Conservation (phyloP, 2,797 vertebrate genomes). For the Cetoscarus ocellatus region DNA sequence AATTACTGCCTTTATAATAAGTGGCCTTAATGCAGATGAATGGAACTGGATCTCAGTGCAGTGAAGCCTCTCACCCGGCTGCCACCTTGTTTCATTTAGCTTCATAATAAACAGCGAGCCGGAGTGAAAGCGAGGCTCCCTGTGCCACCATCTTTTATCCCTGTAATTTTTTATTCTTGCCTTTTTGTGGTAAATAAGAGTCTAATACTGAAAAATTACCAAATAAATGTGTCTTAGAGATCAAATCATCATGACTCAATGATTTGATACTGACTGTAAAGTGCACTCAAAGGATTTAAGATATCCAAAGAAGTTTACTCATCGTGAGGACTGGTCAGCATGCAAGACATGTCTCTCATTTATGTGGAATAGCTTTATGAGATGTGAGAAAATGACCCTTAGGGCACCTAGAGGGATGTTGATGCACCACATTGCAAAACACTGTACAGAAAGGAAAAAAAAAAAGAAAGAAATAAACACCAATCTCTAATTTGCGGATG, state of each 20-base stretch:
- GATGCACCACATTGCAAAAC: too few species aligned
- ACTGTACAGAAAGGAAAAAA: too few species aligned
- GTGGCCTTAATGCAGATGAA: slow-evolving; percentile 81
- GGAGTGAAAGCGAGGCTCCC: slow-evolving; percentile 39
- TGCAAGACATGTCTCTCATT: background rate
- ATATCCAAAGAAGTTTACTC: background rate
- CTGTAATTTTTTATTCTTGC: background rate
- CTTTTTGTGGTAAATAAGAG: background rate
- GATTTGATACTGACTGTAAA: background rate
- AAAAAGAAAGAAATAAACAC: too few species aligned
- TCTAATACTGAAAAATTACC: background rate
- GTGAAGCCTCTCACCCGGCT: slow-evolving; percentile 60
- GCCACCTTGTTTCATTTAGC: slow-evolving; percentile 55
- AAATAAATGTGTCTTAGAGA: background rate
- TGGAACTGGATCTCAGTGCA: slow-evolving; percentile 65
- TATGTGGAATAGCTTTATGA: background rate
- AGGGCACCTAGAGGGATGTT: too few species aligned
- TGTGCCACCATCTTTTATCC: slow-evolving; percentile 10
- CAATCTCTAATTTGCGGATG: too few species aligned
- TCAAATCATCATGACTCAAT: background rate
- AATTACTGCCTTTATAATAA: slow-evolving; percentile 78
- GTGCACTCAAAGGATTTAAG: background rate
- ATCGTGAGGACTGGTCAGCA: background rate
- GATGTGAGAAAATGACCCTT: too few species aligned
- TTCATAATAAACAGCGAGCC: slow-evolving; percentile 59